Evolutionary conservation across 2,888 invertebrate genomes (phyloP).

Genomic region (Steinernema carpocapsae): DNA sequence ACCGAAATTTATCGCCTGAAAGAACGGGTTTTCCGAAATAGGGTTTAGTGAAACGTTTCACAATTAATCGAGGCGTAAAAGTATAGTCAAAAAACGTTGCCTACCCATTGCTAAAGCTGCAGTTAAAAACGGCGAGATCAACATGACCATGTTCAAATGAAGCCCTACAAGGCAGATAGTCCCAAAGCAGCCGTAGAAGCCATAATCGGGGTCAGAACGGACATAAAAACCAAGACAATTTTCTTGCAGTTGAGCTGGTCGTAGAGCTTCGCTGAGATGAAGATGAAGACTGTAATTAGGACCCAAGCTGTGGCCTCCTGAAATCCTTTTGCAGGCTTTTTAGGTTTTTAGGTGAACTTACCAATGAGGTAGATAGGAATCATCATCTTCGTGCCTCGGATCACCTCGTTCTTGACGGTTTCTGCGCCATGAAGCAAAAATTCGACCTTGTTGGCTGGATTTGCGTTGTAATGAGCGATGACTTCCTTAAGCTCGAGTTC

Average conservation of each 20-base stretch:
- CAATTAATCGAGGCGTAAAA: too few species aligned
- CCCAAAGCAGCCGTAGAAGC: constrained; percentile 11
- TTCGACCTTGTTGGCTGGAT: constrained; percentile 49
- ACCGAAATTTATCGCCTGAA: too few species aligned
- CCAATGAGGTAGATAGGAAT: constrained; percentile 9
- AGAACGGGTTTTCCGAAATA: too few species aligned
- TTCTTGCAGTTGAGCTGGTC: constrained; percentile 26
- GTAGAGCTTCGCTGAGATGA: constrained; percentile 28
- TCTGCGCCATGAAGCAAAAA: constrained; percentile 50
- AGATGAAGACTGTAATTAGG: background rate
- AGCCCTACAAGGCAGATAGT: background rate
- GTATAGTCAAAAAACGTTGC: too few species aligned
- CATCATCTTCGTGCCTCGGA: constrained; percentile 19
- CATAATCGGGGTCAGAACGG: background rate
- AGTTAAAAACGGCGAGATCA: background rate
- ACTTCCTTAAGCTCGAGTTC: constrained; percentile 19
- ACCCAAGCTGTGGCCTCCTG: constrained; percentile 1
- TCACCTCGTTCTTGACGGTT: constrained; percentile 27
- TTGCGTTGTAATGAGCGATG: constrained; percentile 12
- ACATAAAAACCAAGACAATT: background rate
- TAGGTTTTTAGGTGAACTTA: background rate
- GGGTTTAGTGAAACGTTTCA: too few species aligned
- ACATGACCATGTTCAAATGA: constrained; percentile 1
- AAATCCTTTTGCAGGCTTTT: background rate
- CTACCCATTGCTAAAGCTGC: background rate